Base-by-base conservation (phyloP, 2,797 vertebrate species). In the Melopsittacus undulatus region DNA sequence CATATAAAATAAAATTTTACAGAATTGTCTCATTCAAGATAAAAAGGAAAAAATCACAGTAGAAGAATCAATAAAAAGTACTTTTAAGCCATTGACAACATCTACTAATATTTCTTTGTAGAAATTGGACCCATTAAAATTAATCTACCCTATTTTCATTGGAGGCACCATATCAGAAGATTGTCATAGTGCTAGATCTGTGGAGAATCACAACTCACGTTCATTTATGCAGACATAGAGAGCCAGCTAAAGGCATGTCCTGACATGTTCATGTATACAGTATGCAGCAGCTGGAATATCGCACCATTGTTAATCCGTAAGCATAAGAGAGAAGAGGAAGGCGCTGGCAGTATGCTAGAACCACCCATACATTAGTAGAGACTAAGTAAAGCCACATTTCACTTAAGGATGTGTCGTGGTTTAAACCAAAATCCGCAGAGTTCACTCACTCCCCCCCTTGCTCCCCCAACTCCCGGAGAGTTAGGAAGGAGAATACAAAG, bases 281-380 rank as follows among this genome's bases (percentile, higher is more conserved):
- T n/a, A 26, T 9, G 4, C 5, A 75, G 40, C 12, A 78, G 13
- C 3, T n/a, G 32, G 30, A 86, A 34, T 20, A 61, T 23, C 27
- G 9, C 36, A 56, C 14, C 14, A 5, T 27, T 23, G 42, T 64
- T 73, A 29, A n/a, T 12, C 15, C 30, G 21, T 16, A 48, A 64
- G n/a, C 32, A 64, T 42, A 81, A 67, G 1, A 30, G 14, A 62
- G 46, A 49, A 76, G 12, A 59, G 30, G 7, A 77, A 9, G 10
- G 1, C 36, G 10, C 30, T 91, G 63, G 6, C 14, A 63, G 29
- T 26, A 54, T 23, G 14, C 5, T 56, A 51, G 43, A 38, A 67
- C 5, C 30, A 78, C 24, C 34, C 0, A 1, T 70, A 38, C 11
- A 3, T 57, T 46, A 69, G 13, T 13, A 57, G 43, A 11, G 2